A percentile compares a stretch with the other conserved stretches of the same genome.
These are phyloP conservation scores for Microctenopoma steveboyesi DNA, from an alignment of 2,797 vertebrate genomes.

Conservation along the genomic window DNA sequence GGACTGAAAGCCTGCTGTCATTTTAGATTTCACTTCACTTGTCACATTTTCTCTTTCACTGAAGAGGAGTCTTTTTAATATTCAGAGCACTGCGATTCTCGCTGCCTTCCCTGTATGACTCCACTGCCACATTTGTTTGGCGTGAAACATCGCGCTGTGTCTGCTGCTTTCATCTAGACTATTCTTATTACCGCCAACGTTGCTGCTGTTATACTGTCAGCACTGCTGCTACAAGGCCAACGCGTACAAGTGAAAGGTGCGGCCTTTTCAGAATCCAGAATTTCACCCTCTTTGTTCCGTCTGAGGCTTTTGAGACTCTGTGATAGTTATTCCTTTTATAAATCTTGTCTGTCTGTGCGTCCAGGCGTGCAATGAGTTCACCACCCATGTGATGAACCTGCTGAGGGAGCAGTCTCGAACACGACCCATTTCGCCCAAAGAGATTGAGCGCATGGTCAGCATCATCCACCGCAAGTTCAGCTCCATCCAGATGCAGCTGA, in stretches of 20 bases:
- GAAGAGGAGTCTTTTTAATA: constrained; percentile 80
- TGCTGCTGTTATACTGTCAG: constrained; percentile 58
- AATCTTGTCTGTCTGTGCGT: constrained; percentile 75
- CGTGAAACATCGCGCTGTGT: constrained; percentile 46
- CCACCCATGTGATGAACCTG: constrained; percentile 95
- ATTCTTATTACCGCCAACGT: constrained; percentile 63
- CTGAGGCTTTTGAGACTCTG: constrained; percentile 52
- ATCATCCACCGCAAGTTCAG: constrained; percentile 97
- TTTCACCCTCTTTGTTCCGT: constrained; percentile 69
- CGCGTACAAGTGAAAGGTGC: constrained; percentile 40
- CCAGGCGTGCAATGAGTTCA: constrained; percentile 96
- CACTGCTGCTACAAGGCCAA: constrained; percentile 35
- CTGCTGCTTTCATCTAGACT: constrained; percentile 68
- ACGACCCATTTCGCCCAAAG: constrained; percentile 91
- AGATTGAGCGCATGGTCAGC: constrained; percentile 95
- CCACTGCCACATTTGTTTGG: constrained; percentile 67
- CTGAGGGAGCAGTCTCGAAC: constrained; percentile 95
- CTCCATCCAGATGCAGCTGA: constrained; percentile 96
- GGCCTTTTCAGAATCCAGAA: constrained; percentile 67
- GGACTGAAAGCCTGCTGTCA: constrained; percentile 81
- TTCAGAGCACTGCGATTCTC: constrained; percentile 62
- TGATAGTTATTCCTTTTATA: constrained; percentile 72
- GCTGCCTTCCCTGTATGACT: constrained; percentile 62
- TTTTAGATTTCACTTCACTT: constrained; percentile 79
- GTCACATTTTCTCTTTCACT: constrained; percentile 79